Percentiles rank a stretch among this genome's conserved stretches.
Conservation (phyloP, 2,797 vertebrate species). For the Dicrostonyx torquatus region DNA sequence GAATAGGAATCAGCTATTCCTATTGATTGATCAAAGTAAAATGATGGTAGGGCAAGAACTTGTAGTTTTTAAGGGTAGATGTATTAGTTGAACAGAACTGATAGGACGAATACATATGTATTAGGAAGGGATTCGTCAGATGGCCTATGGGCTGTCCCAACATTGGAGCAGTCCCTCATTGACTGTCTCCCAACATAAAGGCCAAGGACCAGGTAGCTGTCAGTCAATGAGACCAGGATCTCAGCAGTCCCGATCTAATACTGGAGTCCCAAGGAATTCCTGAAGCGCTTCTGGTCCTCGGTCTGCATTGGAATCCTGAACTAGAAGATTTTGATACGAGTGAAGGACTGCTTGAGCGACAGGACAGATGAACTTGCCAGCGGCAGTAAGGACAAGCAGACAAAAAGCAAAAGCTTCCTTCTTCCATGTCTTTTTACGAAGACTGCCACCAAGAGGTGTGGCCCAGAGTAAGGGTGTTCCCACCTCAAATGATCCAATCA, state of each 20-base stretch:
- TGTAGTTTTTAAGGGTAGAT: neutral
- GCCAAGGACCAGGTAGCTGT: neutral
- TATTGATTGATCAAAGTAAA: neutral
- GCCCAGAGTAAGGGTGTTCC: neutral
- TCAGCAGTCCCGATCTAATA: neutral
- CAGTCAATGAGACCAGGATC: neutral
- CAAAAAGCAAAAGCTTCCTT: neutral
- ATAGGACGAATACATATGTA: neutral
- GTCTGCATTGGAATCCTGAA: neutral
- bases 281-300: too few relatives aligned
- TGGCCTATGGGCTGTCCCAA: neutral
- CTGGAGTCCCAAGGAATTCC: neutral
- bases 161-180: neutral
- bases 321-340: neutral
- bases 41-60: neutral
- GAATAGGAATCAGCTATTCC: too few relatives aligned
- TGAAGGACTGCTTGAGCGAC: neutral
- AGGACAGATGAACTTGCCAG: neutral
- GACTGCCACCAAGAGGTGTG: neutral
- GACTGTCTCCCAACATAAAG: neutral
- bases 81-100: neutral
- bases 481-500: neutral
- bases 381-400: neutral
- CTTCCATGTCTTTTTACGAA: neutral
- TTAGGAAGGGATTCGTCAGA: neutral